phyloP scores from a whole-genome alignment of 1,140 invertebrate genomes.

The Nixonia krombeini region DNA sequence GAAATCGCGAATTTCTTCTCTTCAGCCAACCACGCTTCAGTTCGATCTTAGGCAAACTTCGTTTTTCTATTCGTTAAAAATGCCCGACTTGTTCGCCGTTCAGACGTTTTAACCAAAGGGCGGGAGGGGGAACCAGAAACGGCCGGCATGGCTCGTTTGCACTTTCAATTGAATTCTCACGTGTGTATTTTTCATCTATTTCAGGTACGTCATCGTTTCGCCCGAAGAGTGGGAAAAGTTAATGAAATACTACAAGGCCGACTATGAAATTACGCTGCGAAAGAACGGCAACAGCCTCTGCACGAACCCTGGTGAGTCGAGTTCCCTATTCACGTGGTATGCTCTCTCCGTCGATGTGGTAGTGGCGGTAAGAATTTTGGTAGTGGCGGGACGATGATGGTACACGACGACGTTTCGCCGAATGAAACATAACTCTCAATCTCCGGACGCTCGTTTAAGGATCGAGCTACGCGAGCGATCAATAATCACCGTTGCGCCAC shows the following conservation, averaged over 20 bases:
- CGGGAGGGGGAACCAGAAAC: no score
- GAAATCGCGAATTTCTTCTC: constrained; percentile 59
- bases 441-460: constrained; percentile 24
- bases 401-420: no score
- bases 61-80: constrained; percentile 44
- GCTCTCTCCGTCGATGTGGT: no score
- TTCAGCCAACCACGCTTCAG: constrained; percentile 44
- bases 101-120: constrained; percentile 23
- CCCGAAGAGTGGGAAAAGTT: constrained; percentile 64
- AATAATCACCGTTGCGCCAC: constrained; percentile 12
- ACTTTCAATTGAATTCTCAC: background rate
- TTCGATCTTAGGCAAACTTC: constrained; percentile 44
- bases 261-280: constrained; percentile 55
- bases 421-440: constrained; percentile 16
- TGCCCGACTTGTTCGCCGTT: constrained; percentile 22
- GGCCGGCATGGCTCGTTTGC: background rate
- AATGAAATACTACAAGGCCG: constrained; percentile 58
- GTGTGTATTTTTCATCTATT: constrained; percentile 31
- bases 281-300: constrained; percentile 41
- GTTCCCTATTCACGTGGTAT: no score
- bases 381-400: no score
- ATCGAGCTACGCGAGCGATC: constrained; percentile 22
- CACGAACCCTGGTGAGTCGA: constrained; percentile 57
- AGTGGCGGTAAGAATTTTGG: background rate
- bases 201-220: constrained; percentile 57